These are phyloP conservation scores for Wiebesia pumilae DNA, from an alignment of 1,140 invertebrate genomes.

Conservation along the genomic window DNA sequence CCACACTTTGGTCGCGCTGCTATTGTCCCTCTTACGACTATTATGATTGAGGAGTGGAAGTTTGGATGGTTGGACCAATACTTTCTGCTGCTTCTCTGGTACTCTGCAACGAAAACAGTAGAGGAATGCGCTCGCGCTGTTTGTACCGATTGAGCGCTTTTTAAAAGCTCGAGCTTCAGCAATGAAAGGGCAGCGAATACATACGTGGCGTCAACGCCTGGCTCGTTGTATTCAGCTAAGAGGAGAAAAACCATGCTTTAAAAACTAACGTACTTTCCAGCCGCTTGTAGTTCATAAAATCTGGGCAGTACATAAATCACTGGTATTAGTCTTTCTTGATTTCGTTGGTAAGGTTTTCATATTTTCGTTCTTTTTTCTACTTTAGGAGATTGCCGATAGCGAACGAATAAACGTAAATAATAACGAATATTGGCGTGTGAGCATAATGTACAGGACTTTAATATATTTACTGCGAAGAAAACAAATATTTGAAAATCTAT, in stretches of 20 bases:
- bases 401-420: too few relatives aligned
- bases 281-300: not conserved
- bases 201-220: not conserved
- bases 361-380: too few relatives aligned
- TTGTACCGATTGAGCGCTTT: not conserved
- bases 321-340: too few relatives aligned
- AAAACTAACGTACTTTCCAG: conserved; percentile 26
- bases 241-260: conserved; percentile 6
- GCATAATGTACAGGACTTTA: too few relatives aligned
- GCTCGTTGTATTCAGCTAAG: not conserved
- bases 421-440: too few relatives aligned
- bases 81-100: conserved; percentile 44
- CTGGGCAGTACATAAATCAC: too few relatives aligned
- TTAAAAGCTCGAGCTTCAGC: not conserved
- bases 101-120: conserved; percentile 50
- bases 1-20: conserved; percentile 50
- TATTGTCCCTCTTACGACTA: conserved; percentile 64
- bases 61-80: conserved; percentile 60
- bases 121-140: not conserved
- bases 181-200: not conserved
- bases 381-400: too few relatives aligned
- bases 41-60: conserved; percentile 68
- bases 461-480: too few relatives aligned
- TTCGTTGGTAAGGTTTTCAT: too few relatives aligned
- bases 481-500: too few relatives aligned